Evolutionary conservation across 2,888 invertebrate species (phyloP), one percentile per base, ranked within the genome.

Genomic region (Diarsia dahlii): DNA sequence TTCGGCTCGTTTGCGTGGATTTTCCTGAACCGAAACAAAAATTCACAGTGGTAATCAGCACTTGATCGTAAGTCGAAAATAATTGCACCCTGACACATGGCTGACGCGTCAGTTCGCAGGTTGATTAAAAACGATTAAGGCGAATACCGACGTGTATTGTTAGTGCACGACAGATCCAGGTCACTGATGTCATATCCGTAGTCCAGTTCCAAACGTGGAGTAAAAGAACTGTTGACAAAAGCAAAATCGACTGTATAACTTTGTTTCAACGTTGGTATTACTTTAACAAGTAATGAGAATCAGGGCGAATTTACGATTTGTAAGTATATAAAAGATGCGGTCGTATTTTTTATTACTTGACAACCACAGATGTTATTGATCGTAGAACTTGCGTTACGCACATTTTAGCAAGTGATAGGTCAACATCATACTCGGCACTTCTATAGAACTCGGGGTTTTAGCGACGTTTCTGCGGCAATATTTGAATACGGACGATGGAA

Each of bases 111-210:
- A 85, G 52, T 76, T 18, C 71, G 65, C 79, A 73, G 74, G 85
- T 86, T 88, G 77, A 87, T 88, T 86, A 87, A 88, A 88, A 88
- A 81, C 83, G 78, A 86, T 86, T 87, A 86, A 79, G 78, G 81
- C 46, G 60, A 76, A 84, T 74, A 81, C 71, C 58, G 71, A 50
- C 75, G 63, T 65, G 71, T 82, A 86, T 89, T 83, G 88, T 88
- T 87, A 87, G 88, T 81, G 56, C 76, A 68, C 71, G 81, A 80
- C 78, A 80, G 71, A 88, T 88, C 75, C 77, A 62, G 89, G 88
- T 85, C 89, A 87, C 71, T 80, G 71, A 74, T 84, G 87, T 87
- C 87, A 85, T 78, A 80, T 65, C 71, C 74, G n/a, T 74, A 79
- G 79, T 84, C 79, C 87, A 34, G 71, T 78, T 69, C 68, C 72